These are phyloP conservation scores for Euura saliciscinereae DNA, from an alignment of 1,140 invertebrate genomes.

Conservation along the genomic window DNA sequence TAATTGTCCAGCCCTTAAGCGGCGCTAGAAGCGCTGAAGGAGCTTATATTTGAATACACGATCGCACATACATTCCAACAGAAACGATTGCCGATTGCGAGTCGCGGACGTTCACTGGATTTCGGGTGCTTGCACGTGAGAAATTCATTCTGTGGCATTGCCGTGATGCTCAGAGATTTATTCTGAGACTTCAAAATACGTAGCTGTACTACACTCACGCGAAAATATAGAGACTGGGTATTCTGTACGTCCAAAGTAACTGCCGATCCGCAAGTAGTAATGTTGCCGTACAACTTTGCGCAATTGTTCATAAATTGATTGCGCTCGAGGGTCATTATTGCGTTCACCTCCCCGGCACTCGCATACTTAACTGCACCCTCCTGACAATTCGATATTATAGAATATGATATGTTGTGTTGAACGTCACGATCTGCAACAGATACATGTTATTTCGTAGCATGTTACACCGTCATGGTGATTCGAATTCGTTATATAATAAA, in stretches of 20 bases:
- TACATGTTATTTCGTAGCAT: background rate
- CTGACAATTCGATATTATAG: conserved; percentile 81
- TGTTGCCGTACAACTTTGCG: conserved; percentile 91
- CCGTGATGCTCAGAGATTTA: background rate
- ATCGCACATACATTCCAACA: too few species aligned
- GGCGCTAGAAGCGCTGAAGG: too few species aligned
- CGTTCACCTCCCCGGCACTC: conserved; percentile 95
- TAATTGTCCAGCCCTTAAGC: too few species aligned
- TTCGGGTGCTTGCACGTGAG: too few species aligned
- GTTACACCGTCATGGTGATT: conserved; percentile 9
- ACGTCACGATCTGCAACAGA: conserved; percentile 81
- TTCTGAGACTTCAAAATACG: background rate
- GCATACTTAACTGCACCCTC: conserved; percentile 88
- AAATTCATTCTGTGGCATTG: too few species aligned
- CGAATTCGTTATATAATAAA: background rate
- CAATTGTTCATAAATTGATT: conserved; percentile 91
- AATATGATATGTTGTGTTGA: conserved; percentile 89
- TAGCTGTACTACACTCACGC: conserved; percentile 62
- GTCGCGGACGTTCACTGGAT: too few species aligned
- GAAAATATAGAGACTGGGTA: conserved; percentile 86
- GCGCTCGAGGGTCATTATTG: conserved; percentile 85
- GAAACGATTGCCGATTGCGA: too few species aligned
- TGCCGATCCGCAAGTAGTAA: conserved; percentile 85
- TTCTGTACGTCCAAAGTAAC: conserved; percentile 93
- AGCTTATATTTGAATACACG: too few species aligned